phyloP scores from a whole-genome alignment of 2,888 invertebrate genomes.

The Synanthedon vespiformis region DNA sequence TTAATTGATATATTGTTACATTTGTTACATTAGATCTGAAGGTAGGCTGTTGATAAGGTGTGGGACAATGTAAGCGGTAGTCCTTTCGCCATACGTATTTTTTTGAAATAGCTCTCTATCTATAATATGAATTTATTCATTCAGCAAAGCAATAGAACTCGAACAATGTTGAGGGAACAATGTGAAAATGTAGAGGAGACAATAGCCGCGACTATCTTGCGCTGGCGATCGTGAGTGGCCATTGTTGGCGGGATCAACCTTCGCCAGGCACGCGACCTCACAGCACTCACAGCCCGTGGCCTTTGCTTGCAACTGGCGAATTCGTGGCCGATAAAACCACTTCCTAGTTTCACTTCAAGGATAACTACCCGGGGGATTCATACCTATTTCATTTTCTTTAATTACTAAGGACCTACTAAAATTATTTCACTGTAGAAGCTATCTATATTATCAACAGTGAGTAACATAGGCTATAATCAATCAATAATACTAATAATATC shows the following conservation, averaged over 20 bases:
- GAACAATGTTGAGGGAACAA: conserved; percentile 4
- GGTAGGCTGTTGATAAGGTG: no score
- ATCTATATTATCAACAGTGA: no score
- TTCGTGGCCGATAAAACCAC: conserved; percentile 4
- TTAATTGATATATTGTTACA: no score
- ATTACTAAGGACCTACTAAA: no score
- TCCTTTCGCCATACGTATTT: no score
- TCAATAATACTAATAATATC: no score
- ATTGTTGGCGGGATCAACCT: conserved; percentile 4
- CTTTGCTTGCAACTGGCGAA: conserved; percentile 2
- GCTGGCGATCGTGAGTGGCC: conserved; percentile 2
- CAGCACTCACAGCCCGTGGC: conserved; percentile 2
- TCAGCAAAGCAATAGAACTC: conserved; percentile 1
- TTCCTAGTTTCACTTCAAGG: conserved; percentile 5
- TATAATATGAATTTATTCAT: neutral
- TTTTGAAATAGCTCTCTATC: no score
- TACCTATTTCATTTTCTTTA: no score
- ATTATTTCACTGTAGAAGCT: no score
- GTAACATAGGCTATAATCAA: no score
- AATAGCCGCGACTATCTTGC: neutral
- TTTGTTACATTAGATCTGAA: no score
- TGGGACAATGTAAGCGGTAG: no score
- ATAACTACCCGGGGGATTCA: neutral
- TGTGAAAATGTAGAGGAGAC: conserved; percentile 4
- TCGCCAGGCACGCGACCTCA: conserved; percentile 6